Conservation (phyloP, 2,797 vertebrate species). For the Leptoclinus maculatus region DNA sequence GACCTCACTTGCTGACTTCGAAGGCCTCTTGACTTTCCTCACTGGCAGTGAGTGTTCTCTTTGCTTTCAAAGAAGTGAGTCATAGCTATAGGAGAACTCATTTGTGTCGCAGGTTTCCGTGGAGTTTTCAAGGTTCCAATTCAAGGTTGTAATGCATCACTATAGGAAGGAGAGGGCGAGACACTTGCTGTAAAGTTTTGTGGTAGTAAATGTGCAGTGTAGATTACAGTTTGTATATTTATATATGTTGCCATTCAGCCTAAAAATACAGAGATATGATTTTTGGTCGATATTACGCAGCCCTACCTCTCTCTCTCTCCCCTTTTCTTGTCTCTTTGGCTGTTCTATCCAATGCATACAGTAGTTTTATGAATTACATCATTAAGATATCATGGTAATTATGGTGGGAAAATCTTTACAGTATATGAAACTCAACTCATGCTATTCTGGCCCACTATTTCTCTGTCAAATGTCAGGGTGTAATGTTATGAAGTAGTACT, state of each 20-base stretch:
- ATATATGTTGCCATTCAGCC: background rate
- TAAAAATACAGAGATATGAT: background rate
- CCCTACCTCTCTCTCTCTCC: background rate
- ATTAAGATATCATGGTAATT: background rate
- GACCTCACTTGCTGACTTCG: conserved; percentile 16
- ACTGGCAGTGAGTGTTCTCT: conserved; percentile 3
- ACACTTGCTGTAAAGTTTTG: background rate
- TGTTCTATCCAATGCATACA: background rate
- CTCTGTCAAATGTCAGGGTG: background rate
- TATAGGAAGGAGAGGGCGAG: background rate
- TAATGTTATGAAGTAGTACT: background rate
- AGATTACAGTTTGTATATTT: too few relatives aligned
- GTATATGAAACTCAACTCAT: background rate
- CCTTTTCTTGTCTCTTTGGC: background rate
- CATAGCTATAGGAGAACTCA: background rate
- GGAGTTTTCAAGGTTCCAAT: background rate
- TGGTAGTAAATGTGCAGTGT: too few relatives aligned
- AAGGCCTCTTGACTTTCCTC: conserved; percentile 25
- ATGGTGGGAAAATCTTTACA: background rate
- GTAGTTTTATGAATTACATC: background rate
- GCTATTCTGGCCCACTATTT: background rate
- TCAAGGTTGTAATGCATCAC: background rate
- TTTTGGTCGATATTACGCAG: background rate
- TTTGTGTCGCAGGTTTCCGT: background rate
- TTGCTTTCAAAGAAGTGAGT: conserved; percentile 1